Base-by-base conservation (phyloP, 2,113 vertebrate genomes). In the Amazona vittata region DNA sequence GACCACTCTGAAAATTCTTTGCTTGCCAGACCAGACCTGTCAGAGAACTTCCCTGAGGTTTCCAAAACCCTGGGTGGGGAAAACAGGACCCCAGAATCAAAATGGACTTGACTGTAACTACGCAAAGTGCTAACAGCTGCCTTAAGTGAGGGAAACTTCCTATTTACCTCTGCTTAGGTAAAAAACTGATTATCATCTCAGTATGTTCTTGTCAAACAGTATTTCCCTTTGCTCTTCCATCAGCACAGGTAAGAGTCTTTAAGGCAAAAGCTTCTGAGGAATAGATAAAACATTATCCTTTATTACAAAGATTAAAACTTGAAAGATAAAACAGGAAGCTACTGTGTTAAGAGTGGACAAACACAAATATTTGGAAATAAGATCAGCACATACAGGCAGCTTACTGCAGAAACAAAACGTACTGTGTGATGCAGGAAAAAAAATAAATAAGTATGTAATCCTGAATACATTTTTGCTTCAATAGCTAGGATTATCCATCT, bases 311-410 rank as follows among this genome's bases (percentile, higher is more conserved):
- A 35, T 59, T n/a, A 35, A 33, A 77, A n/a, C 73, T 78, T 76
- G 33, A 96, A 92, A 84, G 73, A 91, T 86, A 84, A 91, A 92
- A 70, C 26, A 87, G 65, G 74, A 94, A 92, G 21, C 62, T 86
- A 78, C 68, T 86, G 25, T 69, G 37, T 79, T 75, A 83, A 59
- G 50, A 91, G 44, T 47, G 53, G 37, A 65, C 31, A 82, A 92
- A 65, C 44, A 86, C 49, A 89, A 90, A 79, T 91, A 92, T 65
- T 71, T 93, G 77, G 63, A 78, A 94, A 39, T 75, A 78, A 73
- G 39, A 79, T 79, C 60, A 80, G 57, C 60, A 80, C 8, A 2
- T 63, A 68, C 6, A 92, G 17, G 15, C 84, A 88, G 59, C 18
- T 39, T 59, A 37, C 8, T 83, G 39, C 83, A 92, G 59, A 76